A percentile compares a stretch with the other conserved stretches of the same genome.
phyloP scores from a whole-genome alignment of 2,113 vertebrate species.

The Ellobius talpinus region DNA sequence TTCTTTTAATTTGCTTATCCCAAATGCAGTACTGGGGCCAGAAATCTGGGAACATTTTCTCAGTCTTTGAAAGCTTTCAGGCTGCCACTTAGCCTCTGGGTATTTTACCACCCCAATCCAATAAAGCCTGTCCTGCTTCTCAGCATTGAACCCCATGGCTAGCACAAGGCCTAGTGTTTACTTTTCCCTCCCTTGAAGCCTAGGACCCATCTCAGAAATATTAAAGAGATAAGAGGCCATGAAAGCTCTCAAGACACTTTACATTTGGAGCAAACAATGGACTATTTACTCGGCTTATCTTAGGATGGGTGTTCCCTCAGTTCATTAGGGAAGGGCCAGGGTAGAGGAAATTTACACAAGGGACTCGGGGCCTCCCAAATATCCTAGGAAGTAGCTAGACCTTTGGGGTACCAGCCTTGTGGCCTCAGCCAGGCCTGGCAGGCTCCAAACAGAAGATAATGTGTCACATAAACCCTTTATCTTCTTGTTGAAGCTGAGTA shows the following conservation, averaged over 20 bases:
- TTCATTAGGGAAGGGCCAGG: slow-evolving; percentile 62
- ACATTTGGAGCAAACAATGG: slow-evolving; percentile 76
- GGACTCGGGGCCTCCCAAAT: slow-evolving; percentile 49
- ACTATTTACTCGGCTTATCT: slow-evolving; percentile 79
- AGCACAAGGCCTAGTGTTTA: slow-evolving; percentile 64
- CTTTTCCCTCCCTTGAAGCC: slow-evolving; percentile 65
- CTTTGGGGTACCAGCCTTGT: slow-evolving; percentile 16
- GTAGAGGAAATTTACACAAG: slow-evolving; percentile 78
- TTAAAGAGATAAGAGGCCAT: slow-evolving; percentile 75
- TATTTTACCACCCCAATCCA: background rate
- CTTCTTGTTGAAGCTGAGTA: background rate
- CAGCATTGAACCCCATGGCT: background rate
- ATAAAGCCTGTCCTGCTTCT: slow-evolving; percentile 21
- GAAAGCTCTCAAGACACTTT: slow-evolving; percentile 76
- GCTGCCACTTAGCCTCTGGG: background rate
- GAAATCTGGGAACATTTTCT: slow-evolving; percentile 26
- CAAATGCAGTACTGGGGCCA: background rate
- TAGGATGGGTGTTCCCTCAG: slow-evolving; percentile 75
- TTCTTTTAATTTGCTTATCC: slow-evolving; percentile 27
- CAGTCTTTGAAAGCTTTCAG: slow-evolving; percentile 14
- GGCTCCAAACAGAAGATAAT: slow-evolving; percentile 21
- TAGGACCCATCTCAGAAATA: slow-evolving; percentile 70
- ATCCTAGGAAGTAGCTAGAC: slow-evolving; percentile 71
- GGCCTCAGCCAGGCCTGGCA: background rate
- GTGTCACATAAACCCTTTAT: background rate